Evolutionary conservation across 2,888 invertebrate species (phyloP).

Genomic region (Tetheella fluctuosa): DNA sequence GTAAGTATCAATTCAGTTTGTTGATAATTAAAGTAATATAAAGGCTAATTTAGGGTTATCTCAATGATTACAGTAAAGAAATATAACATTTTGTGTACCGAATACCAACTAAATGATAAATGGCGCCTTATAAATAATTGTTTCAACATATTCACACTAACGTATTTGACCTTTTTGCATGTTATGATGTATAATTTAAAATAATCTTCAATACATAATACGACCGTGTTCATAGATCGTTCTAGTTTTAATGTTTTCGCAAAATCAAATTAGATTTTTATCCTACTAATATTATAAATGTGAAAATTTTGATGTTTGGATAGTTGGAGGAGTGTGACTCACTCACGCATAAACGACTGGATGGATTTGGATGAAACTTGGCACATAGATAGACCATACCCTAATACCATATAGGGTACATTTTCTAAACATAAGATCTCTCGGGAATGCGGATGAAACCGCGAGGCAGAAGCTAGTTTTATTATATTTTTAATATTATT

Average conservation of each 20-base stretch:
- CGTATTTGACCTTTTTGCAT: slow-evolving; percentile 20
- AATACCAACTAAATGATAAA: slow-evolving; percentile 27
- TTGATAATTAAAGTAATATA: slow-evolving; percentile 1
- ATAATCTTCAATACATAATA: slow-evolving; percentile 2
- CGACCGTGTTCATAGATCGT: not conserved
- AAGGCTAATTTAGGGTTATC: slow-evolving; percentile 47
- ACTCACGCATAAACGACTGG: no score
- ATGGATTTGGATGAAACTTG: no score
- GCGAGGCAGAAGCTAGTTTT: no score
- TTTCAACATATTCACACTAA: slow-evolving; percentile 18
- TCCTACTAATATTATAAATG: no score
- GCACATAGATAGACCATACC: no score
- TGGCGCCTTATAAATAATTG: slow-evolving; percentile 28
- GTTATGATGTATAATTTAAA: slow-evolving; percentile 28
- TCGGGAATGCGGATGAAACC: no score
- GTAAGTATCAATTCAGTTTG: slow-evolving; percentile 23
- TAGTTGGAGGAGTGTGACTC: no score
- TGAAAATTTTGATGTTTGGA: no score
- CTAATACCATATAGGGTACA: no score
- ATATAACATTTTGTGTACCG: slow-evolving; percentile 18
- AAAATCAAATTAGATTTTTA: no score
- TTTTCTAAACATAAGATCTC: no score
- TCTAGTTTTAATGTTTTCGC: not conserved
- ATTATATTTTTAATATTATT: no score
- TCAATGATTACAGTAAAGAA: slow-evolving; percentile 12